Conservation (phyloP, 53 echinoderm and acorn worm genomes). For the Astropecten irregularis region DNA sequence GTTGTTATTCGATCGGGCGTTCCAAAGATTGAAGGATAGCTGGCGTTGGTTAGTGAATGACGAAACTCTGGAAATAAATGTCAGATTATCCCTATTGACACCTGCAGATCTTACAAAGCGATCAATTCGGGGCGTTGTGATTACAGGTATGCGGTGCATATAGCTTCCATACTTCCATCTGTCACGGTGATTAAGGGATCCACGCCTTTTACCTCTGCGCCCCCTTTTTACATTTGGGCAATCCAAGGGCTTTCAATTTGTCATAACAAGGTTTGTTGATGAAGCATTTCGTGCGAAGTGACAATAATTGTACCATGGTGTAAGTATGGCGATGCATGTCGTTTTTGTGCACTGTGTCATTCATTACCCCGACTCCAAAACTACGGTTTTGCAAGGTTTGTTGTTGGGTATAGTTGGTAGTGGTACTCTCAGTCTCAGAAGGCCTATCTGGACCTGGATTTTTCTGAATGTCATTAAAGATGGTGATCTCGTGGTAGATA, state of each 20-base stretch:
- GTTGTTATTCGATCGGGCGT: neutral
- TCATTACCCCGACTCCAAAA: too few species aligned
- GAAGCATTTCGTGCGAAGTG: neutral
- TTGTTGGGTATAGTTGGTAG: neutral
- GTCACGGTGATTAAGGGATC: neutral
- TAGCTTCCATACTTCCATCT: neutral
- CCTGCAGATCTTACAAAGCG: too few species aligned
- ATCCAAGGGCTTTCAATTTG: neutral
- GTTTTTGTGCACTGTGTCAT: neutral
- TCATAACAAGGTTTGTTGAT: neutral
- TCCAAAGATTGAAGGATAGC: neutral
- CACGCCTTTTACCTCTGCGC: neutral
- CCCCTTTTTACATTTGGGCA: neutral
- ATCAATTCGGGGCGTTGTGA: neutral
- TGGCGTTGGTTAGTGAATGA: too few species aligned
- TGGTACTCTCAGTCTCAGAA: too few species aligned
- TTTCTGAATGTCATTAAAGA: too few species aligned
- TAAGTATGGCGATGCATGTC: neutral
- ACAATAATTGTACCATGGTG: neutral
- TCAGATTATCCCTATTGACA: too few species aligned
- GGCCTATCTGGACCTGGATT: too few species aligned
- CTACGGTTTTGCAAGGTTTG: neutral
- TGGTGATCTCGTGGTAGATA: too few species aligned
- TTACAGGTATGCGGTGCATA: neutral
- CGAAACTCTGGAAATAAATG: too few species aligned